phyloP scores from a whole-genome alignment of 2,113 vertebrate genomes.

The Neolamprologus cancellatus region DNA sequence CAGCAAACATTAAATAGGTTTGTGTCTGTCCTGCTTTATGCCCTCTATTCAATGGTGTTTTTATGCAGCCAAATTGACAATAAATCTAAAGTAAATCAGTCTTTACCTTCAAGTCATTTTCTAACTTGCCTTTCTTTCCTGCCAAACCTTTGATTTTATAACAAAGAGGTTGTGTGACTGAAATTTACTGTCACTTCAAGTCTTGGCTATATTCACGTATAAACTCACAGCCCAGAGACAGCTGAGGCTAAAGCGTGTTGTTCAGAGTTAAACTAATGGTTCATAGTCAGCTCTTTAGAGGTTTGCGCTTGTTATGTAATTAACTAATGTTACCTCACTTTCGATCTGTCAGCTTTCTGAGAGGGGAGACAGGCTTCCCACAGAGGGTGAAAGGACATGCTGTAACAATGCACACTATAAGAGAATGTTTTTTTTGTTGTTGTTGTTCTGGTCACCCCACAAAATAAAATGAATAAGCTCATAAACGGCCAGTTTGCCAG shows the following conservation, averaged over 20 bases:
- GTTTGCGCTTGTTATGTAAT: neutral
- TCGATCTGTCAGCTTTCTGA: neutral
- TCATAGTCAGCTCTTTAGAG: neutral
- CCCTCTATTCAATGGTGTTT: neutral
- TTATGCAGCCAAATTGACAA: neutral
- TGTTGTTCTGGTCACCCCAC: neutral
- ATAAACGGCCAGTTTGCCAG: neutral
- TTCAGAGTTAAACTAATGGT: neutral
- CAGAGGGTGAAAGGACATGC: neutral
- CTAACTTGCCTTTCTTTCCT: neutral
- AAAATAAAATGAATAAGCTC: neutral
- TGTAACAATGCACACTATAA: neutral
- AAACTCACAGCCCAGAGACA: neutral
- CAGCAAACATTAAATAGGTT: neutral
- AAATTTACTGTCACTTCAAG: neutral
- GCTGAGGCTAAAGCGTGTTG: neutral
- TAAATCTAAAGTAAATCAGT: neutral
- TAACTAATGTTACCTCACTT: neutral
- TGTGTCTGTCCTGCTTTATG: neutral
- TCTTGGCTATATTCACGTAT: neutral
- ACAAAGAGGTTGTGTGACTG: neutral
- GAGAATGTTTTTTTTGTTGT: neutral
- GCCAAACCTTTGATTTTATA: neutral
- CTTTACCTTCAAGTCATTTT: neutral
- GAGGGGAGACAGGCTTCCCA: neutral